Evolutionary conservation across 2,797 vertebrate species (phyloP), one percentile per base, ranked within the genome.

Genomic region (Aulostomus chinensis): DNA sequence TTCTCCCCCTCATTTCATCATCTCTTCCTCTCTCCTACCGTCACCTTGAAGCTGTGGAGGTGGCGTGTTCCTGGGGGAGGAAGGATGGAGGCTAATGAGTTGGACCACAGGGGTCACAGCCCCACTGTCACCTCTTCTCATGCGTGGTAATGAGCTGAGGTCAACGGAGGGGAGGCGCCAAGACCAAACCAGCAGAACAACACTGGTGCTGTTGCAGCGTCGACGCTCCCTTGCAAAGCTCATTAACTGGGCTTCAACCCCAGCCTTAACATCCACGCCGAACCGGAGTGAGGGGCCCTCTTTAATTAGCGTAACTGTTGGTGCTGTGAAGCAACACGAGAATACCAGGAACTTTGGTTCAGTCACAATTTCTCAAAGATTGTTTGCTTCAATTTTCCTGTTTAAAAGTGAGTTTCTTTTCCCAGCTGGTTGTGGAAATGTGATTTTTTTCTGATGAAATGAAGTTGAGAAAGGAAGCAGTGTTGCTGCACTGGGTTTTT

Each of bases 1-100:
- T 6, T 2, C 48, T 18, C 37, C 47, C 26, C 31, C 45, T 56
- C 24, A 8, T 48, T 63, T 39, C 15, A 33, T 60, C 34, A 8
- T 22, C 18, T 32, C 16, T 29, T 30, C 36, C 26, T n/a, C 18
- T 46, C 33, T 1, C 29, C 26, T 13, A 1, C 14, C 21, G 12
- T 68, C 76, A 70, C 74, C 72, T 75, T 73, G 77, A 78, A 45
- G 69, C 40, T n/a, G 42, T 34, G 49, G 29, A 68, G 18, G 17
- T 29, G 26, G 5, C 15, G 8, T 9, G 28, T 50, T 69, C 53
- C 61, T 7, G 14, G 13, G 53, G 74, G 58, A 51, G 59, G 41
- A 11, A 5, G 58, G 51, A 75, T 59, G 65, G 67, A 49, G 57
- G 64, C 63, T 85, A 84, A 87, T 85, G 84, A 86, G 68, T 65